Base-by-base conservation (phyloP, 1,140 invertebrate genomes). In the Drosophila ohnishii region DNA sequence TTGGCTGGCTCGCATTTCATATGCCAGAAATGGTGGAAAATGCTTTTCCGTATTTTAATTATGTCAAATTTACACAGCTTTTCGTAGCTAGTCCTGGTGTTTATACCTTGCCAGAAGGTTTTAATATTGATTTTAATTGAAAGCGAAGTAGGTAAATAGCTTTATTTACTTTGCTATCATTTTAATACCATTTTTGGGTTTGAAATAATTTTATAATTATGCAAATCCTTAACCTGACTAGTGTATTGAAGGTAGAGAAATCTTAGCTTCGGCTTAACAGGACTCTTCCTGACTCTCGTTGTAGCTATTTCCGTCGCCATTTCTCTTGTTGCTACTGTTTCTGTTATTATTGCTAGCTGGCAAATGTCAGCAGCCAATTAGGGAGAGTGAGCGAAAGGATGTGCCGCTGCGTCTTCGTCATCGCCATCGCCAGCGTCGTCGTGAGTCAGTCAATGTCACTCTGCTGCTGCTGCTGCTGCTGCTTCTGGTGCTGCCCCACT, bases 301-400 rank as follows among this genome's bases (percentile, higher is more conserved):
- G 19, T 53, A 37, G 56, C 34, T 40, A 50, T 75, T 78, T 67
- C 47, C 53, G 61, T 61, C 45, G 48, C 56, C 47, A 35, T 64
- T 48, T 66, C 58, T 53, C 51, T 53, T 53, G 32, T 53, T 37
- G 51, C 51, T 53, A 13, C 32, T 61, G 63, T 48, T 72, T 14
- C 59, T 80, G 53, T 76, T 76, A 56, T 75, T 63, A 48, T 81
- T 78, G 42, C 40, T 64, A 63, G 65, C 80, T 79, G 75, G 82
- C 65, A 87, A 86, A 87, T 87, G 83, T 86, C 83, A 86, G 83
- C 83, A 83, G 76, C 83, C 80, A 87, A 87, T 87, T 87, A 87
- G 82, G 70, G 72, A 74, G 84, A 80, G 79, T 88, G 76, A 87
- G 83, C 71, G 65, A 75, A 80, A 61, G 82, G 78, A 79, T 66